Conservation (phyloP, 2,113 vertebrate genomes). For the Nothocercus nigrocapillus region DNA sequence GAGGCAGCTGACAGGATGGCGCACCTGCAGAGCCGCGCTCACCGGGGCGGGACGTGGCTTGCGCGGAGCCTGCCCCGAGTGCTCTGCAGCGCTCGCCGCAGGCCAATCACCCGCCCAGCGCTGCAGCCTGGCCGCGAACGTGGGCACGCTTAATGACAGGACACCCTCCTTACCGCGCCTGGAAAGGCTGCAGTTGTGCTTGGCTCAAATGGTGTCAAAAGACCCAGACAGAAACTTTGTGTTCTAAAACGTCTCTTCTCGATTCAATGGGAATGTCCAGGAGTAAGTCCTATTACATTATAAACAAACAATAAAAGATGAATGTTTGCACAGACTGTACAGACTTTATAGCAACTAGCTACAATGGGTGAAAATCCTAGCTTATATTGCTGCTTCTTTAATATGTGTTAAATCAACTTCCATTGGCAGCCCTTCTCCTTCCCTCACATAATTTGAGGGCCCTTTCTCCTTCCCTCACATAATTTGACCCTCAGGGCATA, state of each 20-base stretch:
- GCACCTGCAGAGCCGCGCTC: neutral
- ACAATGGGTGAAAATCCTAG: neutral
- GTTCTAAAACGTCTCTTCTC: neutral
- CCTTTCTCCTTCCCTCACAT: constrained; percentile 10
- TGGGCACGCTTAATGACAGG: no score
- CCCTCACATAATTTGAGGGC: neutral
- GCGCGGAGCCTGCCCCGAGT: no score
- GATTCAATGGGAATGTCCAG: neutral
- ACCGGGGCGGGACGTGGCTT: no score
- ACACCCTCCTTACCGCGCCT: no score
- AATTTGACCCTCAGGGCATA: constrained; percentile 27
- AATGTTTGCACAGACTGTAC: neutral
- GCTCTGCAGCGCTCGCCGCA: no score
- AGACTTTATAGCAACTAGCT: neutral
- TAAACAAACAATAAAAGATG: neutral
- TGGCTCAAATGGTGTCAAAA: neutral
- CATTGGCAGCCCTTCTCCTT: neutral
- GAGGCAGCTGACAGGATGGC: neutral
- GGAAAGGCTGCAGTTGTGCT: neutral
- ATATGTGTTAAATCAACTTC: neutral
- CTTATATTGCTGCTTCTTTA: neutral
- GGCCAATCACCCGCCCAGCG: no score
- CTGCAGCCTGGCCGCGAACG: no score
- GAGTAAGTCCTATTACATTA: neutral
- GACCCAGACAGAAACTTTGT: neutral